Evolutionary conservation across 2,888 invertebrate species (phyloP), one percentile per base, ranked within the genome.

Genomic region (Oegoconia quadripuncta): DNA sequence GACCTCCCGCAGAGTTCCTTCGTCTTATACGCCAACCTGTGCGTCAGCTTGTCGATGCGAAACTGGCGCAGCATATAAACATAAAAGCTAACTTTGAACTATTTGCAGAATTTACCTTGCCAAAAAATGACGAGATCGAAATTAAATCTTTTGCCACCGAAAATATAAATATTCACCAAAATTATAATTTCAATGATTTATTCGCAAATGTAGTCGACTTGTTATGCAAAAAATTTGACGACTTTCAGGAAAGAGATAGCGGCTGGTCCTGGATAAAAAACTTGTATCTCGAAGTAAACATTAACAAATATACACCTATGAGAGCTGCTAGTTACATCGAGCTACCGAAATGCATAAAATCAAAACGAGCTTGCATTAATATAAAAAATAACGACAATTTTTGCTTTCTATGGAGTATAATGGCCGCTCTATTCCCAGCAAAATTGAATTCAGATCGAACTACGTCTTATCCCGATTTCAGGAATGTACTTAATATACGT

Each of bases 51-150:
- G 7, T 18, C 18, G 18, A 3, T 7, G 18, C 7, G 18, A 18
- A 18, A 7, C 3, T 18, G 7, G 18, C 18, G 3, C 18, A 18
- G 7, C 35, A 35, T 18, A 18, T 18, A 13, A 28, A 27, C 13
- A 18, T 35, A n/a, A 35, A 35, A 35, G 20, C 26, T 9, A 35
- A 35, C 28, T 35, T 35, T 20, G 35, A 27, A 28, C 20, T 35
- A 18, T 35, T 35, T 35, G 27, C 12, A 12, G 17, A 35, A 20
- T 15, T 35, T 13, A 27, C 18, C 8, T 16, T 35, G 20, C 35
- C 20, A 11, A 27, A 28, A 27, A 18, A 35, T 26, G 28, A 28
- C 13, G 9, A 12, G 8, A 13, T 28, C 3, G 27, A 27, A 27
- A 35, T 35, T 13, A 35, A 35, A 17, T 27, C 35, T 26, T 35